Evolutionary conservation across 2,888 invertebrate species (phyloP).

Genomic region (Dioctria linearis): DNA sequence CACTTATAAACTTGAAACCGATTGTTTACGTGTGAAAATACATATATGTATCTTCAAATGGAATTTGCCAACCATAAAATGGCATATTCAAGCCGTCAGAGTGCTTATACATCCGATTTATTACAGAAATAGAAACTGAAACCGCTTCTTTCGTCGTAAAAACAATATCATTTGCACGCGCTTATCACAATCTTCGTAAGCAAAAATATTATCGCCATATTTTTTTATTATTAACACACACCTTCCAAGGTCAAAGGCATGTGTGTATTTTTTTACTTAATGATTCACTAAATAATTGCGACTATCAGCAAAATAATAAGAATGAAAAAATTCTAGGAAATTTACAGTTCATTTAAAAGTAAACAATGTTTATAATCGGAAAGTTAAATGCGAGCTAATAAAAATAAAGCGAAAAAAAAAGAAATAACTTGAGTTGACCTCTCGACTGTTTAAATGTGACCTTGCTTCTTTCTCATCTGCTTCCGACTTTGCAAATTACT

Average conservation of each 20-base stretch:
- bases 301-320: not conserved
- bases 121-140: too few species aligned
- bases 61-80: too few species aligned
- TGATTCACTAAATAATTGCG: conserved; percentile 1
- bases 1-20: too few species aligned
- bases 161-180: not conserved
- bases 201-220: conserved; percentile 3
- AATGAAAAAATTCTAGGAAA: not conserved
- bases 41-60: too few species aligned
- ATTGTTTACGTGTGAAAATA: too few species aligned
- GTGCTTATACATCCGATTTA: too few species aligned
- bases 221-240: not conserved
- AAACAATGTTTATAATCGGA: not conserved
- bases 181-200: conserved; percentile 8
- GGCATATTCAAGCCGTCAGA: too few species aligned
- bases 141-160: not conserved
- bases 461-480: conserved; percentile 15
- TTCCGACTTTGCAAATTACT: conserved; percentile 10
- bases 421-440: not conserved
- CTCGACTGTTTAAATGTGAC: not conserved
- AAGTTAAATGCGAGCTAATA: not conserved
- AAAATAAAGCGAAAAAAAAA: not conserved
- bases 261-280: not conserved
- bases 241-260: conserved; percentile 12
- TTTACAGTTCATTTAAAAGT: not conserved